These are phyloP conservation scores for Heliconius eleuchia DNA, from an alignment of 1,140 invertebrate genomes.

Conservation along the genomic window DNA sequence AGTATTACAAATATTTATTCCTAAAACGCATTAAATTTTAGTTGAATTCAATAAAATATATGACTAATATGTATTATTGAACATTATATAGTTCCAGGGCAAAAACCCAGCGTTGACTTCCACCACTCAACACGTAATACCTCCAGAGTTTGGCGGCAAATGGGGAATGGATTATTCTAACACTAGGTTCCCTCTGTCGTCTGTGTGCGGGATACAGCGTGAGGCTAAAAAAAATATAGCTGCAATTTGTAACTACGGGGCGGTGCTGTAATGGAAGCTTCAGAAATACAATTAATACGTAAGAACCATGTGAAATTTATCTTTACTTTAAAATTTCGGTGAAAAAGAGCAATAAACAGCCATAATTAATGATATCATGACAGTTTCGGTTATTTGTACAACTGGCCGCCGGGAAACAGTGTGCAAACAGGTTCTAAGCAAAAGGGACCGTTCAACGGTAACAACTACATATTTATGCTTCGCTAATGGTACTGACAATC, in stretches of 20 bases:
- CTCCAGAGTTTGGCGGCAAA: no score
- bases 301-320: conserved; percentile 27
- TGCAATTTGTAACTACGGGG: background rate
- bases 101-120: no score
- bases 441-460: conserved; percentile 59
- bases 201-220: no score
- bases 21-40: no score
- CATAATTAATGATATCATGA: conserved; percentile 71
- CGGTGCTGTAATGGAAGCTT: background rate
- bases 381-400: conserved; percentile 65
- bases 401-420: conserved; percentile 52
- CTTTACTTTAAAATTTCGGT: conserved; percentile 24
- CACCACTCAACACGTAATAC: no score
- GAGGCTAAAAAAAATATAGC: background rate
- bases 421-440: conserved; percentile 67
- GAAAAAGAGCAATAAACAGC: conserved; percentile 14
- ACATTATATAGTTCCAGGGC: no score
- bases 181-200: no score
- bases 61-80: no score
- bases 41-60: no score
- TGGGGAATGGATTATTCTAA: no score
- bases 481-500: conserved; percentile 69
- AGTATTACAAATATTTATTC: no score
- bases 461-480: conserved; percentile 46
- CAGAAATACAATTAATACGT: conserved; percentile 3